Evolutionary conservation across 2,888 invertebrate genomes (phyloP).

Genomic region (Acrobasis repandana): DNA sequence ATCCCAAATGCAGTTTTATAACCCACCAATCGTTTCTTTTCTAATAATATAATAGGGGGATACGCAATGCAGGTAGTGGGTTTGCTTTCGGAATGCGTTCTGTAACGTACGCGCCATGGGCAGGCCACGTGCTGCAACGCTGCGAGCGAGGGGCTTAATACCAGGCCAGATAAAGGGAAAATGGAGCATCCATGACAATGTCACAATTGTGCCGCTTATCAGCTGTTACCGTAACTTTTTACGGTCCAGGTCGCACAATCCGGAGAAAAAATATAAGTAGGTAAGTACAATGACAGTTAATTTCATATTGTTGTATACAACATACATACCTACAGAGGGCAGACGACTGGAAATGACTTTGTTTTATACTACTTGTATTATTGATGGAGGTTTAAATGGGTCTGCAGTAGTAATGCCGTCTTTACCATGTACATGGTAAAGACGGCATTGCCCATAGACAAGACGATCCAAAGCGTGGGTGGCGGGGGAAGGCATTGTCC

Average conservation of each 20-base stretch:
- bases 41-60: constrained; percentile 15
- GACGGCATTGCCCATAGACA: too few species aligned
- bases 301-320: too few species aligned
- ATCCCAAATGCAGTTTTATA: constrained; percentile 1
- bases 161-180: constrained; percentile 30
- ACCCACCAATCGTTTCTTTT: constrained; percentile 10
- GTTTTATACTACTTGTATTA: too few species aligned
- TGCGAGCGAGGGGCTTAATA: constrained; percentile 17
- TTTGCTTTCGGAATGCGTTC: constrained; percentile 13
- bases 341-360: too few species aligned
- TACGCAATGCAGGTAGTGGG: constrained; percentile 15
- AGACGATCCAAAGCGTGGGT: too few species aligned
- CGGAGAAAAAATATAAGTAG: constrained; percentile 21
- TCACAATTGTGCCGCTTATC: constrained; percentile 28
- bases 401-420: too few species aligned
- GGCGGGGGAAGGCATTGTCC: too few species aligned
- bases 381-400: too few species aligned
- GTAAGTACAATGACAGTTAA: neutral
- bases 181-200: constrained; percentile 28
- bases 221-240: constrained; percentile 27
- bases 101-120: constrained; percentile 5
- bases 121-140: constrained; percentile 31
- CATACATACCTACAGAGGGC: too few species aligned
- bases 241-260: constrained; percentile 26
- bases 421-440: too few species aligned